These are phyloP conservation scores for Hycleus cichorii DNA, from an alignment of 1,140 invertebrate species.

Conservation along the genomic window DNA sequence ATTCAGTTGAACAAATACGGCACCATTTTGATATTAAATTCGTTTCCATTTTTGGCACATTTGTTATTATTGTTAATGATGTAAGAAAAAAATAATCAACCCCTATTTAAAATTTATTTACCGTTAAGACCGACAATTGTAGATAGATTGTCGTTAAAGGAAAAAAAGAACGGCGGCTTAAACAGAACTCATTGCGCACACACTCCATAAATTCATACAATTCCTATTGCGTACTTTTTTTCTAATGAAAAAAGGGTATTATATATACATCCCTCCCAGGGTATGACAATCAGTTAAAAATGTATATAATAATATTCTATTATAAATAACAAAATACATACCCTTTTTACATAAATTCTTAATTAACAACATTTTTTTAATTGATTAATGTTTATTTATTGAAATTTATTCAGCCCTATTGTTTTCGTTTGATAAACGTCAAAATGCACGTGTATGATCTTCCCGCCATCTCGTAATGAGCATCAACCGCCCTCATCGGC, in stretches of 20 bases:
- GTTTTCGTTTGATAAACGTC: constrained; percentile 32
- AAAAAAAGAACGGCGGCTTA: constrained; percentile 19
- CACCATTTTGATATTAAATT: constrained; percentile 37
- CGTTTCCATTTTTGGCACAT: constrained; percentile 29
- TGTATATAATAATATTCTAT: not conserved
- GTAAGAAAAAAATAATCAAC: constrained; percentile 12
- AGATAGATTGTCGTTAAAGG: constrained; percentile 3
- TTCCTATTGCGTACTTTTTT: constrained; percentile 31
- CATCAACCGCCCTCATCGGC: constrained; percentile 11
- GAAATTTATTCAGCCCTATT: constrained; percentile 11
- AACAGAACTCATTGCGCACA: constrained; percentile 35
- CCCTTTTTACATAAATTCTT: not conserved
- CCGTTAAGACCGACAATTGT: constrained; percentile 22
- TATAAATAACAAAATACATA: not conserved
- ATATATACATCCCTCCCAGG: constrained; percentile 21
- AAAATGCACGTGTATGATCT: constrained; percentile 33
- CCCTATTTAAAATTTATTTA: constrained; percentile 9
- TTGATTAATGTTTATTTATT: too few species aligned
- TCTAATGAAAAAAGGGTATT: constrained; percentile 22
- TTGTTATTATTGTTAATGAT: not conserved
- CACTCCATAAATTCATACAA: constrained; percentile 36
- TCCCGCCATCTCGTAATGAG: constrained; percentile 30
- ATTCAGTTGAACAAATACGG: constrained; percentile 47
- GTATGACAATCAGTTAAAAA: not conserved
- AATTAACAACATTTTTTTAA: too few species aligned